phyloP scores from a whole-genome alignment of 2,113 vertebrate genomes.

The Scophthalmus maximus region DNA sequence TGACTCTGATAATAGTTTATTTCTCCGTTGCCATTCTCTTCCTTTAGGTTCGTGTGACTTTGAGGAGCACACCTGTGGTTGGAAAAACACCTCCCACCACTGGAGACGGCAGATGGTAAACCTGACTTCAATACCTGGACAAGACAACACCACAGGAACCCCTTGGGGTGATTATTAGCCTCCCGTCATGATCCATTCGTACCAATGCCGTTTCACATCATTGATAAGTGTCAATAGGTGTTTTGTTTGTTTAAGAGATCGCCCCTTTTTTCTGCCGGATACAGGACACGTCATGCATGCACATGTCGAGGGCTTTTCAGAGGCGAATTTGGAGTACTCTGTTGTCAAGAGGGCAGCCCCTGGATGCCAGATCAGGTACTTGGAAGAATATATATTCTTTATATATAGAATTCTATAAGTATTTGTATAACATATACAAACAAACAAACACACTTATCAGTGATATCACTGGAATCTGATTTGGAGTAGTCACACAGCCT shows the following conservation, averaged over 20 bases:
- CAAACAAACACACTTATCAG: background rate
- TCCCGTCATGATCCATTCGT: background rate
- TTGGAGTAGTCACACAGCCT: background rate
- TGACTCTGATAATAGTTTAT: background rate
- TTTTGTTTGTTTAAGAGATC: constrained; percentile 12
- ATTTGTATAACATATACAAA: too few relatives aligned
- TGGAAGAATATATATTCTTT: too few relatives aligned
- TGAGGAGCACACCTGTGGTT: constrained; percentile 78
- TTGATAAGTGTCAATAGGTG: background rate
- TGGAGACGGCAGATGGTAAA: constrained; percentile 80
- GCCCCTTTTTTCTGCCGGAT: constrained; percentile 7
- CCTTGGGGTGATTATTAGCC: constrained; percentile 67
- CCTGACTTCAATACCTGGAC: constrained; percentile 70
- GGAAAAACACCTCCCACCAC: constrained; percentile 54
- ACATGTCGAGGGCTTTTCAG: background rate
- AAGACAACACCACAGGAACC: constrained; percentile 78
- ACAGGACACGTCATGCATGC: constrained; percentile 81
- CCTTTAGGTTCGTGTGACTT: constrained; percentile 79
- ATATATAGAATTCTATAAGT: too few relatives aligned
- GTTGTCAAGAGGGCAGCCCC: constrained; percentile 55
- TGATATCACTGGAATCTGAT: too few relatives aligned
- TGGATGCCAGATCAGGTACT: constrained; percentile 80
- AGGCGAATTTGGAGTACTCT: constrained; percentile 60
- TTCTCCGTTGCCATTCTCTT: background rate
- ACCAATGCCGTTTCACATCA: background rate